Percentiles rank a stretch among this genome's conserved stretches.
phyloP scores from a whole-genome alignment of 2,888 invertebrate species.

The Neoscelio sp. region DNA sequence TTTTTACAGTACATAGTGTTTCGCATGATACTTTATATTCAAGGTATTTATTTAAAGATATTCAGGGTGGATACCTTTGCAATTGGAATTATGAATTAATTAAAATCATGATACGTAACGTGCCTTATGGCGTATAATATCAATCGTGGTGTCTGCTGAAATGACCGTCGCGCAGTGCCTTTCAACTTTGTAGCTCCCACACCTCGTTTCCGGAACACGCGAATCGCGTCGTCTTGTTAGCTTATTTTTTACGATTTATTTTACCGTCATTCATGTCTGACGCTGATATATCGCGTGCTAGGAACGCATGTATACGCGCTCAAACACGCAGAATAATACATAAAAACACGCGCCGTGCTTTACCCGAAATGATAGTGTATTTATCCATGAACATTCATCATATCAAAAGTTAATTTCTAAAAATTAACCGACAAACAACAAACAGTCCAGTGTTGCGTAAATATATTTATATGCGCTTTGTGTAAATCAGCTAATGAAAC shows the following conservation, averaged over 20 bases:
- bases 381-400: slow-evolving; percentile 19
- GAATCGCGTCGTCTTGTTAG: slow-evolving; percentile 36
- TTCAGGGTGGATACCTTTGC: too few relatives aligned
- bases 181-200: slow-evolving; percentile 12
- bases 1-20: too few relatives aligned
- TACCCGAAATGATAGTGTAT: slow-evolving; percentile 8
- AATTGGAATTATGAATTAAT: slow-evolving; percentile 5
- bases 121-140: slow-evolving; percentile 5
- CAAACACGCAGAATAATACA: slow-evolving; percentile 17
- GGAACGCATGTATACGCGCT: slow-evolving; percentile 3
- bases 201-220: slow-evolving; percentile 36
- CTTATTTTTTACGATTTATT: slow-evolving; percentile 54
- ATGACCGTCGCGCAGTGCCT: slow-evolving; percentile 23
- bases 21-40: too few relatives aligned
- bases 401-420: slow-evolving; percentile 25
- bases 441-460: not conserved
- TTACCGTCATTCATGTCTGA: slow-evolving; percentile 35
- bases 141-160: slow-evolving; percentile 15
- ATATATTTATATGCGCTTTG: slow-evolving; percentile 16
- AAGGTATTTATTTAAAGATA: too few relatives aligned
- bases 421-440: slow-evolving; percentile 26
- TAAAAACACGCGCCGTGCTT: slow-evolving; percentile 17
- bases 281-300: slow-evolving; percentile 24
- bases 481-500: slow-evolving; percentile 14
- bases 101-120: not conserved